These are phyloP conservation scores for Leptobrachium leishanense DNA, from an alignment of 2,113 vertebrate genomes.

Conservation along the genomic window DNA sequence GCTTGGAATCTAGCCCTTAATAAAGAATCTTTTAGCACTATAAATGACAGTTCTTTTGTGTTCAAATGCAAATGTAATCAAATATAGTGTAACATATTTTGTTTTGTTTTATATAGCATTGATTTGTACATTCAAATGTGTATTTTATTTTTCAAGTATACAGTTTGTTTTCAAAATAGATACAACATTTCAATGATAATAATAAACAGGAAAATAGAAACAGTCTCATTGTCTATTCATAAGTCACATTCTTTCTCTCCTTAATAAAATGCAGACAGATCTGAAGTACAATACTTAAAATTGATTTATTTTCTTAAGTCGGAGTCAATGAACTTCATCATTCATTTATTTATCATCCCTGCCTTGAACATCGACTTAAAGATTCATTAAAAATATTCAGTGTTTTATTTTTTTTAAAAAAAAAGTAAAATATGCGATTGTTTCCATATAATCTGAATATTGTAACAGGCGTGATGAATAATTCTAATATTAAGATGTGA, in stretches of 20 bases:
- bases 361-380: slow-evolving; percentile 49
- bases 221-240: neutral
- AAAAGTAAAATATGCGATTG: slow-evolving; percentile 33
- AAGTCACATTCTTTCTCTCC: slow-evolving; percentile 7
- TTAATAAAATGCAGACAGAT: slow-evolving; percentile 25
- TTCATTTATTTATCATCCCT: slow-evolving; percentile 57
- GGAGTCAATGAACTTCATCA: slow-evolving; percentile 52
- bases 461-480: slow-evolving; percentile 39
- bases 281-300: slow-evolving; percentile 21
- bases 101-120: neutral
- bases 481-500: slow-evolving; percentile 49
- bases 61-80: too few relatives aligned
- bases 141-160: neutral
- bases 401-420: slow-evolving; percentile 50
- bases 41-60: too few relatives aligned
- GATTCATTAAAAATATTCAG: slow-evolving; percentile 55
- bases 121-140: too few relatives aligned
- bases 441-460: slow-evolving; percentile 44
- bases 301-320: slow-evolving; percentile 43
- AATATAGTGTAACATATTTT: too few relatives aligned
- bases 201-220: neutral
- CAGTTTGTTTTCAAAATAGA: neutral
- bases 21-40: too few relatives aligned
- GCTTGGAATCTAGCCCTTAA: too few relatives aligned
- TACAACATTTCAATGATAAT: neutral